These are phyloP conservation scores for Sphaerodactylus townsendi DNA, from an alignment of 2,113 vertebrate genomes.

Conservation along the genomic window DNA sequence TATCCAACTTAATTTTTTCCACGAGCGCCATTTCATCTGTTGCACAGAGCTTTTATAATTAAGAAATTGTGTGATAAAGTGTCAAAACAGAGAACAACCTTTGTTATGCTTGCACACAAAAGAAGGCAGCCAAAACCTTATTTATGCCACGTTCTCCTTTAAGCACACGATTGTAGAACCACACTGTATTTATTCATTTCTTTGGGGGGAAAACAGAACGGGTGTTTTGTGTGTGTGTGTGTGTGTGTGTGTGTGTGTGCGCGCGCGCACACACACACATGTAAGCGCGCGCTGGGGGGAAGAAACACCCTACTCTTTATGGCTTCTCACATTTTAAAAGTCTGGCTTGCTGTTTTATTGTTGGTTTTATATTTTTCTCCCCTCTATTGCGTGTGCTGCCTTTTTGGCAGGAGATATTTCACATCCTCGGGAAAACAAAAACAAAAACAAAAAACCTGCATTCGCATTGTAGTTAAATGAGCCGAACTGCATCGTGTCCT, in stretches of 20 bases:
- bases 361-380: conserved; percentile 49
- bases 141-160: conserved; percentile 30
- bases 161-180: conserved; percentile 49
- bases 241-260: too few relatives aligned
- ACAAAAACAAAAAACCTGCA: conserved; percentile 51
- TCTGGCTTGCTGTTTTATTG: conserved; percentile 65
- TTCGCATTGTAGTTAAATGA: conserved; percentile 64
- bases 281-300: too few relatives aligned
- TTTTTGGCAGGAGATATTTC: conserved; percentile 67
- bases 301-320: conserved; percentile 5
- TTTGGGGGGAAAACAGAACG: not conserved
- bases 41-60: conserved; percentile 55
- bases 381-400: conserved; percentile 53
- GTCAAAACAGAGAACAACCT: conserved; percentile 51
- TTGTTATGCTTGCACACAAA: conserved; percentile 58
- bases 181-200: conserved; percentile 40
- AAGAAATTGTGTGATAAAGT: conserved; percentile 56
- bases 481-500: conserved; percentile 65
- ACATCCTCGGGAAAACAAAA: conserved; percentile 38
- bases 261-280: too few relatives aligned
- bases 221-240: too few relatives aligned
- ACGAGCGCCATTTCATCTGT: conserved; percentile 24
- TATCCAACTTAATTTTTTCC: conserved; percentile 1
- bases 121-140: conserved; percentile 21
- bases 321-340: conserved; percentile 51